Conservation (phyloP, 1,140 invertebrate species). For the Frieseomelitta varia region DNA sequence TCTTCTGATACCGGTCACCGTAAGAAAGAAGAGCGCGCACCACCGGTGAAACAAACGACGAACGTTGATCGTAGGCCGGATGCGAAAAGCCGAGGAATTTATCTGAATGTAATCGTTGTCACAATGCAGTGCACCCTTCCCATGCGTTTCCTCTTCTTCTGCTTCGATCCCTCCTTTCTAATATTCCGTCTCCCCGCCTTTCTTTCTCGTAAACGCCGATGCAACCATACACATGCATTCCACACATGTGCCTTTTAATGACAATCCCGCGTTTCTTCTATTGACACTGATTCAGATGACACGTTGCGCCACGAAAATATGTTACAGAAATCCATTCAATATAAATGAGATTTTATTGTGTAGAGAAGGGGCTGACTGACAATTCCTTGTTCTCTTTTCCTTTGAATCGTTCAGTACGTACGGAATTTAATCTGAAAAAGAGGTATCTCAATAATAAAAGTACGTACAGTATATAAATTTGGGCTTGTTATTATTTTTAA, state of each 20-base stretch:
- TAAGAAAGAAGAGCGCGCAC: background rate
- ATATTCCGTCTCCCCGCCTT: slow-evolving; percentile 19
- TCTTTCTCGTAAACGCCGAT: slow-evolving; percentile 33
- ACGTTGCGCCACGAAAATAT: slow-evolving; percentile 24
- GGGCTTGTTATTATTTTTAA: slow-evolving; percentile 34
- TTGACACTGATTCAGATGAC: slow-evolving; percentile 66
- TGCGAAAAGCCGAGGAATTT: background rate
- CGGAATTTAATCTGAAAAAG: background rate
- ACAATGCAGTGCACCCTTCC: slow-evolving; percentile 12
- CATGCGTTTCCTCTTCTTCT: slow-evolving; percentile 26
- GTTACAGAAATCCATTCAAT: background rate
- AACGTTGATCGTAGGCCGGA: background rate
- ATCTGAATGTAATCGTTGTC: slow-evolving; percentile 20
- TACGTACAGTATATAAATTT: background rate
- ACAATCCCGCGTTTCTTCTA: slow-evolving; percentile 57
- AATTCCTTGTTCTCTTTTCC: too few relatives aligned
- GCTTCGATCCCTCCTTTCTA: slow-evolving; percentile 20
- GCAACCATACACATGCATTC: slow-evolving; percentile 35
- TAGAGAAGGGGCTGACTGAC: too few relatives aligned
- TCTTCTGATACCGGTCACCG: background rate
- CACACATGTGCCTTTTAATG: slow-evolving; percentile 61
- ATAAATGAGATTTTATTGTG: background rate
- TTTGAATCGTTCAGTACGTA: too few relatives aligned
- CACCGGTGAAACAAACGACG: background rate
- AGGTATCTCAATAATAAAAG: background rate